phyloP scores from a whole-genome alignment of 92 coral and sea anemone species.

The Paramuricea clavata region DNA sequence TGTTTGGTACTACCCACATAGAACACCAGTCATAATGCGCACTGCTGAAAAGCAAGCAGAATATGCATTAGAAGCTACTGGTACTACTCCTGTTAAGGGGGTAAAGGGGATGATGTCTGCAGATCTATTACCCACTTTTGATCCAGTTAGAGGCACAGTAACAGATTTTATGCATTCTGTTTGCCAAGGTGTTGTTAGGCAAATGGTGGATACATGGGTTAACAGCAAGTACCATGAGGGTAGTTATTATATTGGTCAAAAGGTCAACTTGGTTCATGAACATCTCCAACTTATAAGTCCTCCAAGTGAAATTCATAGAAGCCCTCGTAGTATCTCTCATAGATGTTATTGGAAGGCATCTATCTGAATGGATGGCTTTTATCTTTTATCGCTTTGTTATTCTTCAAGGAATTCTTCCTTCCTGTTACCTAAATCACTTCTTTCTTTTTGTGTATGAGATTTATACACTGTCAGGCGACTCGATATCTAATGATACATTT shows the following conservation, averaged over 20 bases:
- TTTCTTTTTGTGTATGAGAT: not conserved
- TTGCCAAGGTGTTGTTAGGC: too few species aligned
- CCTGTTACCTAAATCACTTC: not conserved
- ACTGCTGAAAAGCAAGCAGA: constrained; percentile 7
- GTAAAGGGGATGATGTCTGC: constrained; percentile 5
- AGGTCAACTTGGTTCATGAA: constrained; percentile 13
- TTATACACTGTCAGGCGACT: constrained; percentile 8
- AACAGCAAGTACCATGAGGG: constrained; percentile 19
- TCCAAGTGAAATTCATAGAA: constrained; percentile 27
- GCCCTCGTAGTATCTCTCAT: constrained; percentile 11
- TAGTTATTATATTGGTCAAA: too few species aligned
- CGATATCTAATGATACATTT: not conserved
- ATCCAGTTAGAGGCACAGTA: too few species aligned
- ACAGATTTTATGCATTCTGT: too few species aligned
- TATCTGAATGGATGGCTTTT: too few species aligned
- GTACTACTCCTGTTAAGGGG: not conserved
- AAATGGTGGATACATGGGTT: too few species aligned
- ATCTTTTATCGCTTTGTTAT: too few species aligned
- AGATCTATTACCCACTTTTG: constrained; percentile 13
- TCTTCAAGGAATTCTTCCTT: too few species aligned
- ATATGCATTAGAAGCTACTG: too few species aligned
- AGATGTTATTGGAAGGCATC: too few species aligned
- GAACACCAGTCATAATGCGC: not conserved
- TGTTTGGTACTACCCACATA: not conserved
- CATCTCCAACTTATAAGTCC: too few species aligned